Evolutionary conservation across 2,113 vertebrate genomes (phyloP).

Genomic region (Phalacrocorax aristotelis): DNA sequence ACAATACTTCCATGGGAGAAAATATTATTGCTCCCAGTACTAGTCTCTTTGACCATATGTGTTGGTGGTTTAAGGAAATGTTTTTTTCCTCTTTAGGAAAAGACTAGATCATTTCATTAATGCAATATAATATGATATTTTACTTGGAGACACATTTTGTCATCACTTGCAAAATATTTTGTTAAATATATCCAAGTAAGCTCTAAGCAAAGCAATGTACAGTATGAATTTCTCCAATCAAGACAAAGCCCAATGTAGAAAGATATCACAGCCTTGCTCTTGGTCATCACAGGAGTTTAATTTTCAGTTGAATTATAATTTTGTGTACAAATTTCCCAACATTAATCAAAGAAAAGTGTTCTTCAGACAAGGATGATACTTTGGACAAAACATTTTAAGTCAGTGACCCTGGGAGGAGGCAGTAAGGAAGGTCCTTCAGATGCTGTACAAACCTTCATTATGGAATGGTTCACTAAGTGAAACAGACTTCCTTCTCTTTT

Average conservation of each 20-base stretch:
- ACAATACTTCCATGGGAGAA: slow-evolving; percentile 53
- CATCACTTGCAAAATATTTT: slow-evolving; percentile 19
- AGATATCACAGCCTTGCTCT: neutral
- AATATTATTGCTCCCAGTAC: slow-evolving; percentile 47
- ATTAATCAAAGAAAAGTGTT: neutral
- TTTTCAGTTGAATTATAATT: neutral
- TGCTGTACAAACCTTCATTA: neutral
- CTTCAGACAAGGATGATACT: neutral
- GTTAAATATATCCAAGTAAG: neutral
- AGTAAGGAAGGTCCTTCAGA: neutral
- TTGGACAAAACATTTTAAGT: neutral
- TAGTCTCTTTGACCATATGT: slow-evolving; percentile 23
- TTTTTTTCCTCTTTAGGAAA: slow-evolving; percentile 59
- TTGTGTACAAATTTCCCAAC: neutral
- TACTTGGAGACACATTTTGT: slow-evolving; percentile 34
- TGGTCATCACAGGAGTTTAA: neutral
- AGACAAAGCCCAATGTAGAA: neutral
- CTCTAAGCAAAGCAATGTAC: neutral
- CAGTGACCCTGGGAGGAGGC: neutral
- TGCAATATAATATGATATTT: slow-evolving; percentile 6
- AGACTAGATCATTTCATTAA: slow-evolving; percentile 41
- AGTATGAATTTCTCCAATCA: neutral
- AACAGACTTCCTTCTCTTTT: neutral
- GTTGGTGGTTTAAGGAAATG: slow-evolving; percentile 47
- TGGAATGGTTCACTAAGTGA: neutral